phyloP scores from a whole-genome alignment of 2,113 vertebrate genomes.

The Leucosticte australis region DNA sequence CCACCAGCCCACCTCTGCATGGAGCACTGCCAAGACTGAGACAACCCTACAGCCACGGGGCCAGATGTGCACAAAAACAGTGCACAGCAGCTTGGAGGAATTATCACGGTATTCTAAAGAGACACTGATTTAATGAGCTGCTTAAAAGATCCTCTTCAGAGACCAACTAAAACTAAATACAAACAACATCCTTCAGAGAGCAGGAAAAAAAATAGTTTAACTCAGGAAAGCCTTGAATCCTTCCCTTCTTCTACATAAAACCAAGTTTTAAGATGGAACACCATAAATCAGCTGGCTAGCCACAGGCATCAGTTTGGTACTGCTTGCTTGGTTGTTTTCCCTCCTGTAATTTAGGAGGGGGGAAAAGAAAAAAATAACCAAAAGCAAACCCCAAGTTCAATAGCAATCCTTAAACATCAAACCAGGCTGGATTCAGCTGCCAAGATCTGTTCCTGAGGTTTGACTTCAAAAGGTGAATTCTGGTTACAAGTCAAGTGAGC shows the following conservation, averaged over 20 bases:
- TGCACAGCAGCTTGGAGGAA: neutral
- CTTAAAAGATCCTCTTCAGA: neutral
- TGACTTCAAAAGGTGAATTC: neutral
- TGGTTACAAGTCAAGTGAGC: neutral
- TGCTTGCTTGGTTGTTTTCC: neutral
- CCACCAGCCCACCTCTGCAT: neutral
- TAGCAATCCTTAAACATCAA: neutral
- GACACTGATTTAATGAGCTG: neutral
- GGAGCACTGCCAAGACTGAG: neutral
- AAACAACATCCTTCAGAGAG: neutral
- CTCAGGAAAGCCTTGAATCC: neutral
- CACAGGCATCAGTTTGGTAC: neutral
- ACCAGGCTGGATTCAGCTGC: neutral
- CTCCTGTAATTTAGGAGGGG: neutral
- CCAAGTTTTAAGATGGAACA: neutral
- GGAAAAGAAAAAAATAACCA: neutral
- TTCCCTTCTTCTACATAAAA: neutral
- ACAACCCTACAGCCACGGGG: neutral
- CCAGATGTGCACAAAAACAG: rapidly evolving
- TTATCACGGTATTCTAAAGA: neutral
- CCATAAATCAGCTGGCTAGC: neutral
- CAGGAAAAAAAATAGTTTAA: neutral
- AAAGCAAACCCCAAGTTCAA: neutral
- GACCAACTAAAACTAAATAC: neutral
- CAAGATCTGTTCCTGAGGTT: neutral